Evolutionary conservation across 1,140 invertebrate species (phyloP), one percentile per base, ranked within the genome.

Genomic region (Cotesia glomerata): DNA sequence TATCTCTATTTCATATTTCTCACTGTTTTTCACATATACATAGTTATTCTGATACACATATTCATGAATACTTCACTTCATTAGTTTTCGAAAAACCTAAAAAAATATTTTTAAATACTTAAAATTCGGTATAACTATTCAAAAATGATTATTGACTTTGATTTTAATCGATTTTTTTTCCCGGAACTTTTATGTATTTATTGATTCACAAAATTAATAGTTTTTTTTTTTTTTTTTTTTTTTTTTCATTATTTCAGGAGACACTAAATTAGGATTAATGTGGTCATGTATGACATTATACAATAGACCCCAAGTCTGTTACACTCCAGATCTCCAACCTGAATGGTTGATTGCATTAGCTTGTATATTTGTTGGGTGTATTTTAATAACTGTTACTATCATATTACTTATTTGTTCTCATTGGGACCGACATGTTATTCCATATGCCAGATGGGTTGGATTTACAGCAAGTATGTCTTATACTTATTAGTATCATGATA

Each of bases 241-340:
- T 59, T 14, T 58, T 51, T 49, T 5, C 2, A 34, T 18, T 14
- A 4, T 85, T 88, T 67, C 72, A 93, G 95, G 94, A 73, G 94
- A 96, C 78, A 97, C 95, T 14, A 89, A 94, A 79, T 88, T 98
- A 68, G 97, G 97, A 9, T 88, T 98, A 36, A 94, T 98, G 92
- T 95, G 95, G 91, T 95, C 95, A 35, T 98, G 96, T 82, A 93
- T 98, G 89, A 97, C 95, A 3, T 87, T 98, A 1, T 95, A 97
- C 78, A 96, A 97, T 77, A 90, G 95, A 74, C 91, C 93, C 8
- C 93, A 95, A 87, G 90, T 95, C 16, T 97, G 96, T 85, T 97
- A 94, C 78, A 93, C 94, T 16, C 94, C 95, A 35, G 91, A 94
- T 78, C 83, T 97, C 36, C 92, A 96, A 81, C 91, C 92, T 2